phyloP scores from a whole-genome alignment of 2,797 vertebrate species.

The Tympanoctomys barrerae region DNA sequence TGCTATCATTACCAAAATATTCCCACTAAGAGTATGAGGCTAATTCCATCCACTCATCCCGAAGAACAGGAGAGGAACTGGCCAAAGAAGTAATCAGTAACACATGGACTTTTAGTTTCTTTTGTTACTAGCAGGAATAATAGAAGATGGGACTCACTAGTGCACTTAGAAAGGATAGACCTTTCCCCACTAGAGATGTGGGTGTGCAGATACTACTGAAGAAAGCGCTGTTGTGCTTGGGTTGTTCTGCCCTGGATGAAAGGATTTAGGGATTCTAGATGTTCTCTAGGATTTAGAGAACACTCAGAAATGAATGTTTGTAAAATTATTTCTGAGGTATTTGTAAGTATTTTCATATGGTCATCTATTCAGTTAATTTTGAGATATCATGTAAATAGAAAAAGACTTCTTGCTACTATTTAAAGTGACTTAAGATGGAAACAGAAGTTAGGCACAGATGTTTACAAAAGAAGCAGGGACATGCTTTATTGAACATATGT shows the following conservation, averaged over 20 bases:
- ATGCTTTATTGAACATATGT: background rate
- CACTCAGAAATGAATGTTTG: background rate
- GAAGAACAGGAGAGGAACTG: background rate
- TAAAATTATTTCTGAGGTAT: background rate
- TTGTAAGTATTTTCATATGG: background rate
- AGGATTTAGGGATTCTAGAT: too few species aligned
- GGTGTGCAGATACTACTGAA: background rate
- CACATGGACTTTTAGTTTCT: background rate
- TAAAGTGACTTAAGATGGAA: background rate
- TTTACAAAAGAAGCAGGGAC: background rate
- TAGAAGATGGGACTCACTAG: background rate
- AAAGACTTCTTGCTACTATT: background rate
- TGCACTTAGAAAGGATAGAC: background rate
- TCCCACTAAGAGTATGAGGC: background rate
- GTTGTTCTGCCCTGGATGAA: background rate
- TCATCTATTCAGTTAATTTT: background rate
- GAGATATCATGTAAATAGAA: background rate
- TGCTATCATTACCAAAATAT: too few species aligned
- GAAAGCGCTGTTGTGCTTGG: accelerated
- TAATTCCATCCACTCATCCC: background rate
- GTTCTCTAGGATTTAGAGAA: background rate
- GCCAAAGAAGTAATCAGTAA: background rate
- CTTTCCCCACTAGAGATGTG: background rate
- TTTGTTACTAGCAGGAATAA: background rate
- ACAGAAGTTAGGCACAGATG: background rate